Evolutionary conservation across 2,113 vertebrate genomes (phyloP).

Genomic region (Mesembrinibis cayennensis): DNA sequence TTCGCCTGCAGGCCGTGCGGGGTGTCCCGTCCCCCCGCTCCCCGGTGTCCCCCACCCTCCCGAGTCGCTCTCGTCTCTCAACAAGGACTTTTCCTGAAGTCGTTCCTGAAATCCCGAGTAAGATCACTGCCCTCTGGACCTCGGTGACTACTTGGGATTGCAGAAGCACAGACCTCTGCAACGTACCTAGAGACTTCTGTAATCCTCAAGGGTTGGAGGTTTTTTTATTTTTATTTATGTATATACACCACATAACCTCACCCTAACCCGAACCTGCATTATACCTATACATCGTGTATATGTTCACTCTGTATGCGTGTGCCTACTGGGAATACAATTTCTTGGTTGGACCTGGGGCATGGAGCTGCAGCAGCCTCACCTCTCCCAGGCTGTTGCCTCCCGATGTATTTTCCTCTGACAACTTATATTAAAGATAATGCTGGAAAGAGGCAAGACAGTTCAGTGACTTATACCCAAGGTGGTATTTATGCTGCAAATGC

Average conservation of each 20-base stretch:
- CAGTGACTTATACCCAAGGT: neutral
- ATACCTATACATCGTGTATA: rapidly evolving
- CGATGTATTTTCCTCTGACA: neutral
- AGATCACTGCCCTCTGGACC: neutral
- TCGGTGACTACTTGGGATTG: neutral
- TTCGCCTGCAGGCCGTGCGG: neutral
- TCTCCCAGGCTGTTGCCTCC: neutral
- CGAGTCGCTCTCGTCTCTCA: neutral
- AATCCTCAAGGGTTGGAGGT: neutral
- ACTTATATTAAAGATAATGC: neutral
- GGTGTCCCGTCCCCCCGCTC: neutral
- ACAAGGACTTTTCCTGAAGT: neutral
- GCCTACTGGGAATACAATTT: neutral
- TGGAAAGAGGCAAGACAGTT: neutral
- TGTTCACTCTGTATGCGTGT: rapidly evolving
- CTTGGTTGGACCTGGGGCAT: rapidly evolving
- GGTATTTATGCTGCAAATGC: neutral
- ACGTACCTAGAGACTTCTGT: neutral
- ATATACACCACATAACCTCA: neutral
- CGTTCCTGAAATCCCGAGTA: neutral
- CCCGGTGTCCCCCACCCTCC: neutral
- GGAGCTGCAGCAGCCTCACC: neutral
- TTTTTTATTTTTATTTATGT: neutral
- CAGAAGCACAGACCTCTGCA: neutral
- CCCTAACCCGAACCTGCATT: neutral